These are phyloP conservation scores for Malthinus seriepunctatus DNA, from an alignment of 2,888 invertebrate genomes.

Conservation along the genomic window DNA sequence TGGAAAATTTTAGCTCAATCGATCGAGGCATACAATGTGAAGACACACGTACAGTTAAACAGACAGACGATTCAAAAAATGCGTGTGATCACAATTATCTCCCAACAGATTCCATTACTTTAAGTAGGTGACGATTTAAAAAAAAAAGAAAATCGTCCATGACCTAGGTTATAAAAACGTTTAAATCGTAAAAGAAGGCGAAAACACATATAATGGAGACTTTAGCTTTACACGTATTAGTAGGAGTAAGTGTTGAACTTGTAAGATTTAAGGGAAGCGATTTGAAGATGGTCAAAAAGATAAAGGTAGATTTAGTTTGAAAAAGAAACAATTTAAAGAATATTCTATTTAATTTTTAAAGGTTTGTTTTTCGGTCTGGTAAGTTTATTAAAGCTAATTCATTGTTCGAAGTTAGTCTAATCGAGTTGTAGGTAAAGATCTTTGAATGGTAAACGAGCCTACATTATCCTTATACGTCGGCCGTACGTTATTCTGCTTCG, in stretches of 20 bases:
- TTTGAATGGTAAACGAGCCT: conserved; percentile 25
- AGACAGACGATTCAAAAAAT: no score
- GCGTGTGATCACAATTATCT: no score
- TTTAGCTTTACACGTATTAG: not conserved
- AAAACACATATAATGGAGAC: no score
- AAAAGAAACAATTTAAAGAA: not conserved
- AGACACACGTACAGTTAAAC: no score
- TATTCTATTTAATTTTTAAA: no score
- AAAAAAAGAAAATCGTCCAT: no score
- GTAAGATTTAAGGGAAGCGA: conserved; percentile 1
- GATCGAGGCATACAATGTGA: no score
- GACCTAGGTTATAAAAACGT: no score
- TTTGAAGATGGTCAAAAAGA: not conserved
- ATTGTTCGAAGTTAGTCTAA: conserved; percentile 22
- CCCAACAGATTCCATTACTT: no score
- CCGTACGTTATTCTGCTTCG: conserved; percentile 27
- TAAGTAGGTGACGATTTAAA: no score
- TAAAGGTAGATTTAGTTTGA: not conserved
- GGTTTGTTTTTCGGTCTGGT: conserved; percentile 13
- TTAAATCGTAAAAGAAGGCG: no score
- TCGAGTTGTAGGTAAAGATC: conserved; percentile 26
- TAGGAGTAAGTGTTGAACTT: not conserved
- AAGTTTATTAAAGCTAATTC: conserved; percentile 23
- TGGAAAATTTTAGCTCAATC: no score
- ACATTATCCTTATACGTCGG: conserved; percentile 25